Conservation (phyloP, 2,113 vertebrate genomes). For the Choloepus hoffmanni region DNA sequence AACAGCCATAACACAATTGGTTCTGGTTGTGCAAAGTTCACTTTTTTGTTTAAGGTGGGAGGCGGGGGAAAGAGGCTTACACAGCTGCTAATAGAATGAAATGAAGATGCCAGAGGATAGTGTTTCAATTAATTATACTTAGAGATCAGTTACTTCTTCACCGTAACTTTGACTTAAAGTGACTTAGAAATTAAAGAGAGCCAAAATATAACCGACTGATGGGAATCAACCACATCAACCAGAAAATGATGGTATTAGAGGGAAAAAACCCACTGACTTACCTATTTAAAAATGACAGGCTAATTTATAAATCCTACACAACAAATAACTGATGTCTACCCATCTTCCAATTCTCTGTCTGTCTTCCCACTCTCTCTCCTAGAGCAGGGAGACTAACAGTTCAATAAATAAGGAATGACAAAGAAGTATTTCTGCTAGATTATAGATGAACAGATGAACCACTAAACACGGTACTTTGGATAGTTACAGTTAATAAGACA, state of each 20-base stretch:
- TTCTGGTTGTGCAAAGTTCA: neutral
- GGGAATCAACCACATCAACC: slow-evolving; percentile 8
- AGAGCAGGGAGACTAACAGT: slow-evolving; percentile 14
- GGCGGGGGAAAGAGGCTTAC: neutral
- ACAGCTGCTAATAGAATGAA: neutral
- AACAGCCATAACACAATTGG: neutral
- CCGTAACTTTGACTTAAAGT: slow-evolving; percentile 32
- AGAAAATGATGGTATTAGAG: slow-evolving; percentile 27
- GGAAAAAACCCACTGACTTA: neutral
- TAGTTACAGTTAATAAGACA: neutral
- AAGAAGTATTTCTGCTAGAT: neutral
- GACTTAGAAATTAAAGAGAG: slow-evolving; percentile 33
- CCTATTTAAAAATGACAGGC: neutral
- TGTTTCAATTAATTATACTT: slow-evolving; percentile 30
- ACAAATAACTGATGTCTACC: neutral
- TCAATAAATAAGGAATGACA: neutral
- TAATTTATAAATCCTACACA: neutral
- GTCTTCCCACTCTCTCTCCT: neutral
- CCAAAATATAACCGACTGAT: neutral
- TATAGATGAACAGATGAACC: neutral
- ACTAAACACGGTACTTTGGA: neutral
- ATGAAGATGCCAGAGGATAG: neutral
- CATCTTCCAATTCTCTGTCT: neutral
- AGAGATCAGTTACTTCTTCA: slow-evolving; percentile 2
- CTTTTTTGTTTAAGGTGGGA: neutral